Percentiles rank a stretch among this genome's conserved stretches.
Evolutionary conservation across 2,113 vertebrate species (phyloP).

Genomic region (Uropsilus gracilis): DNA sequence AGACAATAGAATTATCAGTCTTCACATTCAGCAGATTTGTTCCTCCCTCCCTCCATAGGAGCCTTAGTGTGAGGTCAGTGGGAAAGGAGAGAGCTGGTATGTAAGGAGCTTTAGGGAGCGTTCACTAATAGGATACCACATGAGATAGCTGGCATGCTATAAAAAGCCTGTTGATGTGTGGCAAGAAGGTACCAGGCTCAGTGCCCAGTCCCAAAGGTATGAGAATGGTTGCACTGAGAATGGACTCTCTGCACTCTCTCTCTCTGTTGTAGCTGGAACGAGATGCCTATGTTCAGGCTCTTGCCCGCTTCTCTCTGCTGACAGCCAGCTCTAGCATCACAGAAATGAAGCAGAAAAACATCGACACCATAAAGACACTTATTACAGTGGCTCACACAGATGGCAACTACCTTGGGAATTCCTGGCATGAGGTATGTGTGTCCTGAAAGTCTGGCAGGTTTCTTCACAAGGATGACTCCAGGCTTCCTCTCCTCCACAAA

Average conservation of each 20-base stretch:
- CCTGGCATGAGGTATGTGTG: slow-evolving; percentile 94
- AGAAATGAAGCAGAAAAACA: slow-evolving; percentile 99
- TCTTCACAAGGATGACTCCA: neutral
- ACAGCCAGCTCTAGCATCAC: slow-evolving; percentile 99
- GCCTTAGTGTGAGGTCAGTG: neutral
- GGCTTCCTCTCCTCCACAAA: neutral
- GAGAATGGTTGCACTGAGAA: neutral
- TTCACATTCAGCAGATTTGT: neutral
- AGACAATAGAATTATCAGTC: neutral
- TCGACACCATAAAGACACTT: slow-evolving; percentile 98
- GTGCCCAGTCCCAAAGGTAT: rapidly evolving
- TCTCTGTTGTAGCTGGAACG: slow-evolving; percentile 91
- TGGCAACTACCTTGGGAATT: slow-evolving; percentile 97
- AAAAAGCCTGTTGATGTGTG: neutral
- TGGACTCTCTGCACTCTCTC: slow-evolving; percentile 23
- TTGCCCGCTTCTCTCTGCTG: slow-evolving; percentile 96
- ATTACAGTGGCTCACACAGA: slow-evolving; percentile 98
- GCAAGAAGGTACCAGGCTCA: neutral
- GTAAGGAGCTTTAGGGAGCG: neutral
- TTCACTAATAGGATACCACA: neutral
- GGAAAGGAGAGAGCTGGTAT: neutral
- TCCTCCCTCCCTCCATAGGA: neutral
- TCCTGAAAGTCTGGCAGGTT: neutral
- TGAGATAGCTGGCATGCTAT: neutral
- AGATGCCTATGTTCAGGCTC: slow-evolving; percentile 96